Evolutionary conservation across 2,888 invertebrate species (phyloP).

Genomic region (Tricholauxania praeusta): DNA sequence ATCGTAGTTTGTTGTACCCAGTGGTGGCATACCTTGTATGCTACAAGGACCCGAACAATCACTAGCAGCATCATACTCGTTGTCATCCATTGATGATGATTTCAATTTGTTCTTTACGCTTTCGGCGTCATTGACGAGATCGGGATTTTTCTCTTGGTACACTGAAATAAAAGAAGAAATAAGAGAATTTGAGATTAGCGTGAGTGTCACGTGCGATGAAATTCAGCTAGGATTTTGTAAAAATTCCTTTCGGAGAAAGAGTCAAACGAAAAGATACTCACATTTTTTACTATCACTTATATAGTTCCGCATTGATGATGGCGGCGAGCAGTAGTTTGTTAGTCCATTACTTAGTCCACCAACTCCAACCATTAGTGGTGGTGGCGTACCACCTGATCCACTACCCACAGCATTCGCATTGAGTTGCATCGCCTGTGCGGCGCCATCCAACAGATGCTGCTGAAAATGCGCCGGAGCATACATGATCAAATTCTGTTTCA

Average conservation of each 20-base stretch:
- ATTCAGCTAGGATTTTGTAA: too few species aligned
- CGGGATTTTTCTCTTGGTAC: slow-evolving; percentile 78
- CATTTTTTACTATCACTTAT: too few species aligned
- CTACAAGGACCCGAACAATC: slow-evolving; percentile 63
- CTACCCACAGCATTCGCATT: slow-evolving; percentile 56
- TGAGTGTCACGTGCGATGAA: too few species aligned
- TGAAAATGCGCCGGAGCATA: slow-evolving; percentile 62
- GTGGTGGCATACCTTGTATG: slow-evolving; percentile 47
- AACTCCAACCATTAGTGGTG: slow-evolving; percentile 63
- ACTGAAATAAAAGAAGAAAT: too few species aligned
- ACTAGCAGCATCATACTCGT: slow-evolving; percentile 62
- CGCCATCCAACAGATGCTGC: slow-evolving; percentile 41
- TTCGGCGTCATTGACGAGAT: slow-evolving; percentile 82
- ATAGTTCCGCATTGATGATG: slow-evolving; percentile 70
- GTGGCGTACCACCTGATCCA: slow-evolving; percentile 56
- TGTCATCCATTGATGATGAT: slow-evolving; percentile 60
- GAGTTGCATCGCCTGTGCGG: slow-evolving; percentile 52
- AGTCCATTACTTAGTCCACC: slow-evolving; percentile 56
- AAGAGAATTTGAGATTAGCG: too few species aligned
- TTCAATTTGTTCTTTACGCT: slow-evolving; percentile 70
- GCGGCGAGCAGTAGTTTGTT: slow-evolving; percentile 71
- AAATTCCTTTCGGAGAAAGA: too few species aligned
- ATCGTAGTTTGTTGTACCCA: slow-evolving; percentile 57
- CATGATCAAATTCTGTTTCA: slow-evolving; percentile 66
- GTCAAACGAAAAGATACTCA: too few species aligned